These are phyloP conservation scores for Pygmarrhopalites habei DNA, from an alignment of 1,140 invertebrate species.

Conservation along the genomic window DNA sequence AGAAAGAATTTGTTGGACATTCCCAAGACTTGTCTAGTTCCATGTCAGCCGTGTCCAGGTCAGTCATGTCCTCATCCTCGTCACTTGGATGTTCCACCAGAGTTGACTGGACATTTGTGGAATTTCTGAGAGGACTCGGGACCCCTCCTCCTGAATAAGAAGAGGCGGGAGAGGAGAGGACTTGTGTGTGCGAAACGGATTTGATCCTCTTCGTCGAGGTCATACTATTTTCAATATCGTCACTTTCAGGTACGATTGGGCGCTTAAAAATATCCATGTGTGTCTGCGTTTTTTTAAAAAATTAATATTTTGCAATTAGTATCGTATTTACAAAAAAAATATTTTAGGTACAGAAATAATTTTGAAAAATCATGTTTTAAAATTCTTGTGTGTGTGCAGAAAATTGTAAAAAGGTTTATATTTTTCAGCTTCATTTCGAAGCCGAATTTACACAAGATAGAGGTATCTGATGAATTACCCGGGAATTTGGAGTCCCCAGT, in stretches of 20 bases:
- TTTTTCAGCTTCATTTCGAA: too few species aligned
- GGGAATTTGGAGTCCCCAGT: background rate
- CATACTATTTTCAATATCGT: background rate
- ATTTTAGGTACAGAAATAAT: background rate
- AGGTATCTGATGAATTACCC: too few species aligned
- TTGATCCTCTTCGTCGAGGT: conserved; percentile 2
- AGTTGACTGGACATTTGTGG: background rate
- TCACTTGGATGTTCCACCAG: too few species aligned
- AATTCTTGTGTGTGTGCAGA: background rate
- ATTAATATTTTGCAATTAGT: background rate
- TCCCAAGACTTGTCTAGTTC: background rate
- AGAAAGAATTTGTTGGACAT: background rate
- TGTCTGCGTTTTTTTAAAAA: background rate
- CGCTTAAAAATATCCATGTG: background rate
- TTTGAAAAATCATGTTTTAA: background rate
- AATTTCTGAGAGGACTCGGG: background rate
- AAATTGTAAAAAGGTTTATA: too few species aligned
- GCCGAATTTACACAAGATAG: too few species aligned
- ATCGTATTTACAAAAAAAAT: background rate
- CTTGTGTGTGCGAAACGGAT: background rate
- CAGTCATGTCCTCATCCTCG: background rate
- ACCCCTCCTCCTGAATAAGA: too few species aligned
- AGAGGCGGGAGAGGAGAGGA: too few species aligned
- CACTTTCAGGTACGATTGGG: background rate
- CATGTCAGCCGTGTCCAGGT: background rate